Conservation (phyloP, 2,113 vertebrate species). For the Bucco capensis region DNA sequence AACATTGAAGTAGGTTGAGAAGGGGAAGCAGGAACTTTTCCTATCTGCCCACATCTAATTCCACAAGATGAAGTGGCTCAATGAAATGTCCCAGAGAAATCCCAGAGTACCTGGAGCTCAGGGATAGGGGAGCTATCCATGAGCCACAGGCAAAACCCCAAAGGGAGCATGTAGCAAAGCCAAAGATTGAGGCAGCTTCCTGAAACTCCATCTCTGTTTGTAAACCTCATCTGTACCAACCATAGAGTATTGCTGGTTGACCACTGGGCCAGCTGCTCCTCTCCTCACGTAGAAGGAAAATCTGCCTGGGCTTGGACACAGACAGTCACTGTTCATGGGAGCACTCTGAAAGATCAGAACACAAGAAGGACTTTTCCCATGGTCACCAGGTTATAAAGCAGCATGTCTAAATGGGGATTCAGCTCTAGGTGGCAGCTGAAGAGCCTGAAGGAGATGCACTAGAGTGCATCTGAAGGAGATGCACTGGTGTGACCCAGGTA, state of each 20-base stretch:
- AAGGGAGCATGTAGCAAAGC: neutral
- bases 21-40: neutral
- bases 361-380: neutral
- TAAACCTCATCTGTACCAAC: neutral
- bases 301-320: neutral
- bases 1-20: neutral
- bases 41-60: neutral
- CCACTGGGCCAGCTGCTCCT: neutral
- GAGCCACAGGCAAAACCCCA: neutral
- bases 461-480: no score
- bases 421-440: neutral
- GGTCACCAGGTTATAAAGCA: neutral
- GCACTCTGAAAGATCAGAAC: neutral
- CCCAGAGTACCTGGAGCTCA: accelerated
- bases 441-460: neutral
- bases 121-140: accelerated
- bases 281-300: neutral
- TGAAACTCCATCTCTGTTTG: neutral
- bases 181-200: neutral
- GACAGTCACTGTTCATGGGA: neutral
- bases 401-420: neutral
- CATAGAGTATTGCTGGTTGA: neutral
- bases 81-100: neutral
- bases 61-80: neutral
- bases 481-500: neutral